phyloP scores from a whole-genome alignment of 2,113 vertebrate species.

The Saguinus imperator region DNA sequence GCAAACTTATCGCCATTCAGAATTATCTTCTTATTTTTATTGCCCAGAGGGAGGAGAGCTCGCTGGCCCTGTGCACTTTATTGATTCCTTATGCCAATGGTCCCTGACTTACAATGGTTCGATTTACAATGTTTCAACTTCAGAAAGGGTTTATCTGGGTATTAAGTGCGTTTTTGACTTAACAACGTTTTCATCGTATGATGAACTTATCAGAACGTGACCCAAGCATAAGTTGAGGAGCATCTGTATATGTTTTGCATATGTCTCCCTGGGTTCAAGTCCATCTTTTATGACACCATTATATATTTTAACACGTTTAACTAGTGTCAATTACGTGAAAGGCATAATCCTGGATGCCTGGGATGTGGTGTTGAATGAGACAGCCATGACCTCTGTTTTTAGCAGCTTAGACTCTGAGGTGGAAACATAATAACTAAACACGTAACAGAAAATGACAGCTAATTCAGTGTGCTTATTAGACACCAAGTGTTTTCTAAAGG shows the following conservation, averaged over 20 bases:
- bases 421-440: neutral
- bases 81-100: neutral
- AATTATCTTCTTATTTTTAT: neutral
- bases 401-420: neutral
- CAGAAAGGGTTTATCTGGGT: neutral
- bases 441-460: neutral
- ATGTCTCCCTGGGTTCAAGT: neutral
- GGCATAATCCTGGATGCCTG: too few relatives aligned
- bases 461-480: fast-evolving
- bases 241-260: neutral
- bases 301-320: neutral
- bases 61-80: neutral
- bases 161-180: neutral
- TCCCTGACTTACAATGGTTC: neutral
- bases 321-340: neutral
- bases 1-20: neutral
- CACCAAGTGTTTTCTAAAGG: neutral
- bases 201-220: neutral
- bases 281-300: neutral
- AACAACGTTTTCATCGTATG: neutral
- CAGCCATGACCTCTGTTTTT: neutral
- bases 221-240: neutral
- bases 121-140: too few relatives aligned
- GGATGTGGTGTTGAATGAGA: neutral
- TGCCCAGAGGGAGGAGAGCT: neutral